phyloP scores from a whole-genome alignment of 2,888 invertebrate species.

The Notodonta ziczac region DNA sequence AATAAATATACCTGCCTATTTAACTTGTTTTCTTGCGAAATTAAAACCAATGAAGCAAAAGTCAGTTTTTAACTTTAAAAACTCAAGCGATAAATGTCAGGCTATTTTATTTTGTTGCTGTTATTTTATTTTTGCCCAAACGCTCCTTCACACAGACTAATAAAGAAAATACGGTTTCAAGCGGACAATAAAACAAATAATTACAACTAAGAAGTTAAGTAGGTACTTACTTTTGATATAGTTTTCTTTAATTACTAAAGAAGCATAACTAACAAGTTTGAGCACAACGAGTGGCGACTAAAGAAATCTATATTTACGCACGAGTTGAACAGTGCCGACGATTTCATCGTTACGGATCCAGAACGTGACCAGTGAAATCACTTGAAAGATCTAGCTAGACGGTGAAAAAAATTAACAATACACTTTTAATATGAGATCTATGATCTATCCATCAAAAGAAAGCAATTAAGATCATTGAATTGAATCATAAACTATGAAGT shows the following conservation, averaged over 20 bases:
- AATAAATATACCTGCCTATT: too few species aligned
- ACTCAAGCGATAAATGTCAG: too few species aligned
- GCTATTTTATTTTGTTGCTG: too few species aligned
- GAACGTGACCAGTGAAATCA: constrained; percentile 51
- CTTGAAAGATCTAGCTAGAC: constrained; percentile 8
- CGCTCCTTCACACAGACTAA: too few species aligned
- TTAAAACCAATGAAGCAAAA: too few species aligned
- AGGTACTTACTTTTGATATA: not conserved
- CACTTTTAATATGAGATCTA: not conserved
- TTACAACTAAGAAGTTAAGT: not conserved
- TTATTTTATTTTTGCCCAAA: too few species aligned
- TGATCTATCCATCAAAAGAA: too few species aligned
- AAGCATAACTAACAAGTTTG: not conserved
- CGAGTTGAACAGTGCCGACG: constrained; percentile 40
- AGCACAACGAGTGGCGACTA: constrained; percentile 24
- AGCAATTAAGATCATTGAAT: not conserved
- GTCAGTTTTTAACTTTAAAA: too few species aligned
- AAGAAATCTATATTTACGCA: constrained; percentile 49
- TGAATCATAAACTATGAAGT: too few species aligned
- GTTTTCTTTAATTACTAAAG: not conserved
- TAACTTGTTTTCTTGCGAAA: too few species aligned
- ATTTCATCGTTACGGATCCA: constrained; percentile 32
- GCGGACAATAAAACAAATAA: not conserved
- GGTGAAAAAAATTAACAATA: not conserved
- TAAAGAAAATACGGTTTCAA: too few species aligned